phyloP scores from a whole-genome alignment of 1,140 invertebrate genomes.

The Drosophila carrolli region DNA sequence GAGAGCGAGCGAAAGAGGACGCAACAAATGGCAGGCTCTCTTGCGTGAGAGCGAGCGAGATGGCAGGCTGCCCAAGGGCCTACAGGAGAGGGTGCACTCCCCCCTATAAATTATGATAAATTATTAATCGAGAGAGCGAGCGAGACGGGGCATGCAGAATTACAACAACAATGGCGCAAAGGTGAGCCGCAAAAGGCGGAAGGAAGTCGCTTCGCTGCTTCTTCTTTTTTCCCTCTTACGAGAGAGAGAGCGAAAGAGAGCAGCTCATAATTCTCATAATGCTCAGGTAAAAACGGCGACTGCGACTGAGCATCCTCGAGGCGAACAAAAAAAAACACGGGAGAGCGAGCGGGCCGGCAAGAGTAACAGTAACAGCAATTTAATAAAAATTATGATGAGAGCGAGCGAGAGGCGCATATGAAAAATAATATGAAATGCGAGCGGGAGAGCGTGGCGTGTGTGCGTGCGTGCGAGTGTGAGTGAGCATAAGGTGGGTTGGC shows the following conservation, averaged over 20 bases:
- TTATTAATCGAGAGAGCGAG: conserved; percentile 69
- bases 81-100: conserved; percentile 25
- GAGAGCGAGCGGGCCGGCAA: conserved; percentile 68
- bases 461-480: conserved; percentile 47
- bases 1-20: conserved; percentile 17
- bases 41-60: conserved; percentile 55
- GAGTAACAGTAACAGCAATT: conserved; percentile 75
- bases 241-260: conserved; percentile 21
- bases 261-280: conserved; percentile 82
- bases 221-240: conserved; percentile 6
- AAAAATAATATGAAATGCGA: conserved; percentile 82
- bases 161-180: conserved; percentile 61
- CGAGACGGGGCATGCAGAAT: conserved; percentile 8
- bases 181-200: conserved; percentile 72
- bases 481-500: conserved; percentile 72
- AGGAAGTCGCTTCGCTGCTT: conserved; percentile 57
- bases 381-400: conserved; percentile 84
- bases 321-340: conserved; percentile 4
- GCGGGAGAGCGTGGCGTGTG: conserved; percentile 52
- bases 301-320: conserved; percentile 56
- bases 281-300: conserved; percentile 64
- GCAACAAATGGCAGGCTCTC: conserved; percentile 52
- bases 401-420: conserved; percentile 70
- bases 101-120: conserved; percentile 84
- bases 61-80: conserved; percentile 60